Conservation (phyloP, 2,797 vertebrate genomes). For the Chloroceryle inda region DNA sequence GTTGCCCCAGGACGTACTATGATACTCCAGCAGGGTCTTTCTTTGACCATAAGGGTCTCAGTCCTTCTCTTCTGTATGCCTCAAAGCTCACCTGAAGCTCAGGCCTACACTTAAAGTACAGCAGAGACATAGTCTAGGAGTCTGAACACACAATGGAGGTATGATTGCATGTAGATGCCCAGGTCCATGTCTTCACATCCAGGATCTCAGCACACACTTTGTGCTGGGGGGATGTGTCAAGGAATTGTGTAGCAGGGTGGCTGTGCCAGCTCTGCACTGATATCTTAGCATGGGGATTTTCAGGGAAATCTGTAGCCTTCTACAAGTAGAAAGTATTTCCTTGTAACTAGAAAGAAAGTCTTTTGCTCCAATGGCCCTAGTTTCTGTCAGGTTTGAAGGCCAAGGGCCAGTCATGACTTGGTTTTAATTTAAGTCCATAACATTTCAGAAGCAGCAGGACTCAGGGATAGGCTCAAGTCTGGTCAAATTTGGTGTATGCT, state of each 20-base stretch:
- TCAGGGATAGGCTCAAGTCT: neutral
- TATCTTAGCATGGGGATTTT: neutral
- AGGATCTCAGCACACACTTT: neutral
- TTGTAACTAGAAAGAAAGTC: neutral
- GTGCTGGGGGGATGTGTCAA: neutral
- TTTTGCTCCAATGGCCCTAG: neutral
- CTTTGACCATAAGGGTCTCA: neutral
- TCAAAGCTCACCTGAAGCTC: neutral
- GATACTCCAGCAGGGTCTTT: neutral
- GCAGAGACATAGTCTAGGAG: neutral
- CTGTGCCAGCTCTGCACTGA: neutral
- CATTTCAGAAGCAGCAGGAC: neutral
- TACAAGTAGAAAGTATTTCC: neutral
- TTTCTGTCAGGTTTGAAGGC: neutral
- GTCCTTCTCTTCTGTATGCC: neutral
- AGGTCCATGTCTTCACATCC: neutral
- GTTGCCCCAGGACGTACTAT: neutral
- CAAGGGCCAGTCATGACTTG: neutral
- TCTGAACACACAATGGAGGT: neutral
- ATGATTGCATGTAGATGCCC: accelerated
- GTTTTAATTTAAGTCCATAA: neutral
- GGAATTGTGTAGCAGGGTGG: neutral
- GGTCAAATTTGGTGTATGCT: neutral
- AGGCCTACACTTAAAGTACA: neutral
- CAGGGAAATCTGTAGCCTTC: neutral